Base-by-base conservation (phyloP, 2,113 vertebrate species). In the Megaptera novaeangliae region DNA sequence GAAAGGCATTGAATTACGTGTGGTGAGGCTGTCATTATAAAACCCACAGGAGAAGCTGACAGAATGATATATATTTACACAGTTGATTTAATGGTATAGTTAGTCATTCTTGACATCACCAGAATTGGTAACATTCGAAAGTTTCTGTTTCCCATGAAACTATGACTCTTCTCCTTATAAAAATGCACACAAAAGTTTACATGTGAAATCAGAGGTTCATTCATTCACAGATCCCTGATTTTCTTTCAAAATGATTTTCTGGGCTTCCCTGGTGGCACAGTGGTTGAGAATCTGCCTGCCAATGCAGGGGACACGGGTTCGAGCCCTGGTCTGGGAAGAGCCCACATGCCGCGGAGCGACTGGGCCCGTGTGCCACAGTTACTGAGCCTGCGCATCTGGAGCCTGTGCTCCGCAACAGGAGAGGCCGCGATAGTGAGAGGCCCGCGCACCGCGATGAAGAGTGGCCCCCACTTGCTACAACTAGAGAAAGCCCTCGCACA, bases 11-110 rank as follows among this genome's bases (percentile, higher is more conserved):
- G 75, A 90, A 96, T 89, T 80, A 88, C 77, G 78, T 80, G 29
- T 46, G 55, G 20, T 66, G 36, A 46, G 49, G 27, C 39, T 92
- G 63, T 94, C 44, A 61, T 92, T 92, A 71, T 77, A 57, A 97
- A 95, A 64, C 63, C 49, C 86, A 87, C 52, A 25, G 52, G 83
- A 96, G 87, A 92, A 63, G 25, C 57, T 95, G 92, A 93, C 87
- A 83, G 49, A 55, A 52, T 80, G 57, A 84, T 55, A 49, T 25
- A 36, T 49, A 66, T 71, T 59, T 92, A 87, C 27, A 6, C 18
- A 46, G 80, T 88, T 66, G 78, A 81, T 90, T 94, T 90, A 83
- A 21, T 95, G 36, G 8, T 80, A 15, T 69, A 71, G 44, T 78
- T 96, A 82, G 78, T 90, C 64, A 80, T 77, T 84, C 41, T 84